Evolutionary conservation across 2,113 vertebrate genomes (phyloP), one percentile per base, ranked within the genome.

Genomic region (Machaerirhynchus nigripectus): DNA sequence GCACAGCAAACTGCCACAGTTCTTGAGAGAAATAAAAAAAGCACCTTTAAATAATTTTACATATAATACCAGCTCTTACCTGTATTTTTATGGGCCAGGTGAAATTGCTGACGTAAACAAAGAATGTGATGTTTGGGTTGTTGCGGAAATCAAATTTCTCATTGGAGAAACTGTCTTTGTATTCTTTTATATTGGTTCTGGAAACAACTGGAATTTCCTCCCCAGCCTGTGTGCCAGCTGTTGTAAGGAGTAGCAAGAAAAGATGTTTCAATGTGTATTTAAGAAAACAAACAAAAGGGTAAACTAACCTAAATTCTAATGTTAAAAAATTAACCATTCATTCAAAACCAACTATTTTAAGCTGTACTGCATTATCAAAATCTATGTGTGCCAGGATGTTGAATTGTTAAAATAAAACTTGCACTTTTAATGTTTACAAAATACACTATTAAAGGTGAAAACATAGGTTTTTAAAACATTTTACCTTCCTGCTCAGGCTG

Each of bases 81-180:
- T 99, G 99, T 93, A 99, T 99, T 98, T 99, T 99, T 76, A 99
- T 99, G 9, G 99, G 99, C 99, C 99, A 99, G 22, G 99, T 99
- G 97, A 99, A 99, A 98, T 99, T 99, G 98, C 99, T 99, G 98
- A 99, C 99, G 2, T 99, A 99, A 75, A 99, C 99, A 14, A 99
- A 99, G 98, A 99, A 99, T 1, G 99, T 99, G 86, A 99, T 99
- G 98, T 99, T 99, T 0, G 99, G 99, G 90, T 98, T 99, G 98
- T 99, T 99, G 67, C 99, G 99, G 97, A 99, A 99, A 96, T 99
- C 99, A 46, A 99, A 99, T 94, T 99, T 99, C 98, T 99, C 99
- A 42, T 99, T 99, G 97, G 99, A 99, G 97, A 99, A 99, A 74
- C 99, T 99, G 96, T 99, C 99, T 93, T 99, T 99, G 97, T 99